A percentile compares a stretch with the other conserved stretches of the same genome.
Evolutionary conservation across 2,797 vertebrate species (phyloP).

Genomic region (Urosaurus nigricauda): DNA sequence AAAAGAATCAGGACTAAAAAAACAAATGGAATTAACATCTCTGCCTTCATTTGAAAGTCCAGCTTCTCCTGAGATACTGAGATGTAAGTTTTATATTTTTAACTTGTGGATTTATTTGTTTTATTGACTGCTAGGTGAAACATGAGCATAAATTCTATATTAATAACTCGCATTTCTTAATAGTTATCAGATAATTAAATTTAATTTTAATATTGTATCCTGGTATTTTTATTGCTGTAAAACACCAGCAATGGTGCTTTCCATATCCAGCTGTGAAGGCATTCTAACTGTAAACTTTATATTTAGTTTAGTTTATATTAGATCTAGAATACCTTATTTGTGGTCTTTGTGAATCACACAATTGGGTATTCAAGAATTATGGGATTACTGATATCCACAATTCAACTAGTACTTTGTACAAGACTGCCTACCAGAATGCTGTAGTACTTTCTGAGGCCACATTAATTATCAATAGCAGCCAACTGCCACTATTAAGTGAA

Average conservation of each 20-base stretch:
- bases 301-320: background rate
- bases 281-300: background rate
- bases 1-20: conserved; percentile 37
- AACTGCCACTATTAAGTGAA: too few relatives aligned
- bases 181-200: background rate
- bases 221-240: background rate
- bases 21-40: conserved; percentile 63
- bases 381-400: too few relatives aligned
- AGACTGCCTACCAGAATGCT: too few relatives aligned
- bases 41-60: conserved; percentile 63
- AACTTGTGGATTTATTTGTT: background rate
- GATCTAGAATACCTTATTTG: too few relatives aligned
- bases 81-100: conserved; percentile 82
- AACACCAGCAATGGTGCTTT: background rate
- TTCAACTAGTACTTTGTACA: too few relatives aligned
- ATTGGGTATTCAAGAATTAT: too few relatives aligned
- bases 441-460: too few relatives aligned
- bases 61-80: conserved; percentile 84
- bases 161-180: background rate
- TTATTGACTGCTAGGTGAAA: background rate
- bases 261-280: background rate
- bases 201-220: background rate
- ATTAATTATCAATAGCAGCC: too few relatives aligned
- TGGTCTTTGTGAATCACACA: too few relatives aligned
- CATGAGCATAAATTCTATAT: background rate